These are phyloP conservation scores for Carassius carassius DNA, from an alignment of 2,113 vertebrate genomes.

Conservation along the genomic window DNA sequence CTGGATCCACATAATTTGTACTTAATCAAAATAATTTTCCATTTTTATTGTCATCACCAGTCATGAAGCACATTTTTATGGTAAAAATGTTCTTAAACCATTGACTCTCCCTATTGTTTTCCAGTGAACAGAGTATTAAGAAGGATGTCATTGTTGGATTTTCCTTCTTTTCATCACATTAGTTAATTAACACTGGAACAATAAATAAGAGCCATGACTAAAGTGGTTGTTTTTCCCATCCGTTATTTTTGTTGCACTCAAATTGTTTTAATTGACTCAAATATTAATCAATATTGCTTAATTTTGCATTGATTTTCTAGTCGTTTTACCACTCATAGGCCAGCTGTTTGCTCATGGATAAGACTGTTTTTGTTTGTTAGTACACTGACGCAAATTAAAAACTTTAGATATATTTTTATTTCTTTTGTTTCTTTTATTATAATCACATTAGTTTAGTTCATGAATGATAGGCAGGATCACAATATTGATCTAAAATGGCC, in stretches of 20 bases:
- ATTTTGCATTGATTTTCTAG: not conserved
- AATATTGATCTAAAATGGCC: not conserved
- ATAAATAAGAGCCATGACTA: slow-evolving; percentile 52
- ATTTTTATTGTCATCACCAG: not conserved
- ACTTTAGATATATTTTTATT: not conserved
- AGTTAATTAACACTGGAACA: slow-evolving; percentile 49
- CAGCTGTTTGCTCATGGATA: not conserved
- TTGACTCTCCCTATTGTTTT: slow-evolving; percentile 17
- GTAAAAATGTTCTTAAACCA: not conserved
- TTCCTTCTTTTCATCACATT: not conserved
- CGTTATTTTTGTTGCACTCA: not conserved
- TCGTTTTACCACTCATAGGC: slow-evolving; percentile 2
- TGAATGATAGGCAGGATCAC: not conserved
- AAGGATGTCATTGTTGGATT: slow-evolving; percentile 1
- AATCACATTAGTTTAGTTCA: not conserved
- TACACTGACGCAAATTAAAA: slow-evolving; percentile 14
- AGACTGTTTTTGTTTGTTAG: not conserved
- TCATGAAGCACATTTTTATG: not conserved
- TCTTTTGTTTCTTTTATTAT: not conserved
- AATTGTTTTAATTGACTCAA: not conserved
- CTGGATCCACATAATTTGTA: slow-evolving; percentile 13
- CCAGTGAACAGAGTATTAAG: slow-evolving; percentile 31
- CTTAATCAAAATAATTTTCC: not conserved
- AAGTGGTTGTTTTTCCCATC: not conserved
- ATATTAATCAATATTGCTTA: not conserved